Evolutionary conservation across 2,888 invertebrate species (phyloP), one percentile per base, ranked within the genome.

Genomic region (Lepetodrilus schrolli): DNA sequence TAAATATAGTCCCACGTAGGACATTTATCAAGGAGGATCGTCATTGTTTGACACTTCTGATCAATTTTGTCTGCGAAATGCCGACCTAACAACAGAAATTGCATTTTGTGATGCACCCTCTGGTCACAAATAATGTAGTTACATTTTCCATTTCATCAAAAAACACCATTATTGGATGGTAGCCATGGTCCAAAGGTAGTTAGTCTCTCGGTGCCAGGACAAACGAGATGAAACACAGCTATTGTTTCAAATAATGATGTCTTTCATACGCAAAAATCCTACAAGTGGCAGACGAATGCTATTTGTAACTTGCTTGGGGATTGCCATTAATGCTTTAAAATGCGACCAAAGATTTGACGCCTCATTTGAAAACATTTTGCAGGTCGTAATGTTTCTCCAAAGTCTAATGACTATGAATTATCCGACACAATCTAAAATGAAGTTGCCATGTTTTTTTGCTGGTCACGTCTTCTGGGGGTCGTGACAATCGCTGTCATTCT

Each of bases 71-170:
- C 58, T 58, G 34, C 58, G 58, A 58, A 58, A 58, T 58, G 58
- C 30, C 58, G 30, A 58, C 58, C 58, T 58, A 58, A 58, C 34
- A 58, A 34, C 13, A 30, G 58, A 58, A 58, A 58, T 58, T 58
- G 30, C 58, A 58, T 58, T 58, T 23, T 58, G 30, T 7, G 58
- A 23, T 34, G 34, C 13, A 30, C 26, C 58, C 58, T 58, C 58
- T n/a, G 34, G 58, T 58, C 58, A 58, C 58, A 30, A 23, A 30
- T 58, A 58, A 58, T 58, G 58, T 58, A 30, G 58, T 58, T 58
- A 58, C 58, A 58, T 58, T 58, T 58, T 58, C 58, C 58, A 58
- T 58, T 58, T 58, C 58, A 58, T 58, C 58, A 58, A 58, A 58
- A 58, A 58, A 58, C 58, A 58, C 58, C 58, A 26, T 58, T 58